Percentiles rank a stretch among this genome's conserved stretches.
Conservation (phyloP, 2,888 invertebrate species). For the Dysmachus trigonus region DNA sequence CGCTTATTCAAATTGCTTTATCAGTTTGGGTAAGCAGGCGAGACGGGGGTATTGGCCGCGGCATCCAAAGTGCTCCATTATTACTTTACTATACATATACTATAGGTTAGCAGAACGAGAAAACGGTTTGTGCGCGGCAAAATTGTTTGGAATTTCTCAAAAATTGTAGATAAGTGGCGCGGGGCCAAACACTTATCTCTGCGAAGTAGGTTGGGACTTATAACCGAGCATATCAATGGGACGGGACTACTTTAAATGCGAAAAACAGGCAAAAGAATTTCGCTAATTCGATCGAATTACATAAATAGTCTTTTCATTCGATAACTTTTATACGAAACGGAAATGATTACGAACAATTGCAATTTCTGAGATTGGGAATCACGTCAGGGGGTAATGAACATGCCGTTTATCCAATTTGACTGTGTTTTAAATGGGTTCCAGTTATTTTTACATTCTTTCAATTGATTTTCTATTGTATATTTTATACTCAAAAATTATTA, state of each 20-base stretch:
- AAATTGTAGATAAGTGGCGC: neutral
- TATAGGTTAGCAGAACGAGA: neutral
- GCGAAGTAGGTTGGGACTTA: neutral
- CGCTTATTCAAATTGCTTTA: neutral
- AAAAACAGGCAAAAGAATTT: neutral
- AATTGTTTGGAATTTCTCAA: neutral
- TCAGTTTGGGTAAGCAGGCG: neutral
- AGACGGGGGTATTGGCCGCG: neutral
- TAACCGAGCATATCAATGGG: neutral
- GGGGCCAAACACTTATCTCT: neutral
- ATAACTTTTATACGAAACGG: neutral
- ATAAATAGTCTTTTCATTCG: neutral
- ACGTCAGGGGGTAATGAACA: neutral
- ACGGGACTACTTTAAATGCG: neutral
- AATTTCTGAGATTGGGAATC: neutral
- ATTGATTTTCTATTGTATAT: too few species aligned
- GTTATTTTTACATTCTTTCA: too few species aligned
- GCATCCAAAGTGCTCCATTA: neutral
- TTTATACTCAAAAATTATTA: too few species aligned
- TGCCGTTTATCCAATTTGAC: neutral
- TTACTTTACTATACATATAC: neutral
- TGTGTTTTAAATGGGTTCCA: neutral
- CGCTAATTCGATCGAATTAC: neutral
- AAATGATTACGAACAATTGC: neutral
- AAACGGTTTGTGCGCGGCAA: neutral